phyloP scores from a whole-genome alignment of 2,888 invertebrate genomes.

The Rambutsinella grinnellia region DNA sequence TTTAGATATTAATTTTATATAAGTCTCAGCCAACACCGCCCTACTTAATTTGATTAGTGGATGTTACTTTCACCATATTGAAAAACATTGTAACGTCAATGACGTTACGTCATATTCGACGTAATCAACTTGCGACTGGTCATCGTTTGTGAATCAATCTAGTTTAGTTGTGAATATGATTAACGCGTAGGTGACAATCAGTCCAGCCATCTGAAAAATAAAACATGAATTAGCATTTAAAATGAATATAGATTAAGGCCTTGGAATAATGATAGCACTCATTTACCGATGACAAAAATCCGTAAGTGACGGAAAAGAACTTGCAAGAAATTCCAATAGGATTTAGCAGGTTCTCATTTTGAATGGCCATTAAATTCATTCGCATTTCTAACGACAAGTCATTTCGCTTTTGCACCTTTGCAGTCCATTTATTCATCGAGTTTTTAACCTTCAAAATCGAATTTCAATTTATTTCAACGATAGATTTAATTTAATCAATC shows the following conservation, averaged over 20 bases:
- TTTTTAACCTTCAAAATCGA: not conserved
- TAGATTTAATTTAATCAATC: not conserved
- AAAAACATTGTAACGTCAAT: too few relatives aligned
- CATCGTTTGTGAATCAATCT: too few relatives aligned
- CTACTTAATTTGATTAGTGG: too few relatives aligned
- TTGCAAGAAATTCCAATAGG: not conserved
- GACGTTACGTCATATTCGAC: too few relatives aligned
- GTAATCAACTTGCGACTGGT: too few relatives aligned
- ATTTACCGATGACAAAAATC: not conserved
- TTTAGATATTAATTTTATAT: too few relatives aligned
- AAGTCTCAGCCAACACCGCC: too few relatives aligned
- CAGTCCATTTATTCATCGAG: not conserved
- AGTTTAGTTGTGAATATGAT: too few relatives aligned
- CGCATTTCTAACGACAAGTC: not conserved
- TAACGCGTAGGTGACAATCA: not conserved
- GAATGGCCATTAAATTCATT: not conserved
- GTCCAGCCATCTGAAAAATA: not conserved
- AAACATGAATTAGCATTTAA: too few relatives aligned
- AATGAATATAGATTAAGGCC: too few relatives aligned
- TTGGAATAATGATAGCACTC: too few relatives aligned
- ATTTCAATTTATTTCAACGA: not conserved
- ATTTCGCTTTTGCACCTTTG: not conserved
- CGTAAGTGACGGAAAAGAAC: not conserved
- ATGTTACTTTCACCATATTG: too few relatives aligned
- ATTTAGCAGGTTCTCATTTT: not conserved